A percentile compares a stretch with the other conserved stretches of the same genome.
These are phyloP conservation scores for Neodon shergylaensis DNA, from an alignment of 2,113 vertebrate species.

Conservation along the genomic window DNA sequence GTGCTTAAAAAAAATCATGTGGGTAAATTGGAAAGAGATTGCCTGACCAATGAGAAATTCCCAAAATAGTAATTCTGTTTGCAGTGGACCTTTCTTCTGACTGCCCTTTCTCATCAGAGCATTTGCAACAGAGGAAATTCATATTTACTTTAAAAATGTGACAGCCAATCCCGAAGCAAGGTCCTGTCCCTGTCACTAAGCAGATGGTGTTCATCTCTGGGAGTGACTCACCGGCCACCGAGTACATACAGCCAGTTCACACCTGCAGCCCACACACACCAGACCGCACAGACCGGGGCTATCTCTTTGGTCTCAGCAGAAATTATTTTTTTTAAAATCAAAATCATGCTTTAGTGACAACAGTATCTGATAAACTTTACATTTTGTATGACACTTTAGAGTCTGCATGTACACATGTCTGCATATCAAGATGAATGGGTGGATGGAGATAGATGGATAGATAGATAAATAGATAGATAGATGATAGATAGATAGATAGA, in stretches of 20 bases:
- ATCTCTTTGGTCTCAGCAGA: background rate
- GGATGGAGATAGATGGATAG: background rate
- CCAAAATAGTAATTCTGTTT: background rate
- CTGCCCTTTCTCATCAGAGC: background rate
- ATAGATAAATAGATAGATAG: background rate
- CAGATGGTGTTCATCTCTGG: fast-evolving
- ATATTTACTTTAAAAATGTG: conserved; percentile 31
- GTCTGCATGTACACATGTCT: background rate
- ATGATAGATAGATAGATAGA: background rate
- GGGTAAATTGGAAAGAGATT: background rate
- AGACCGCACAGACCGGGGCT: background rate
- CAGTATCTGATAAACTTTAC: background rate
- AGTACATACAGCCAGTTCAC: background rate
- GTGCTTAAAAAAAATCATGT: background rate
- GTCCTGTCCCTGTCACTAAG: background rate
- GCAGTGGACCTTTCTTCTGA: conserved; percentile 5
- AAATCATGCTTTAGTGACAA: background rate
- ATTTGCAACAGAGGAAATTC: background rate
- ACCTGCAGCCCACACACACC: background rate
- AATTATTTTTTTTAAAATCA: background rate
- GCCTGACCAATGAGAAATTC: background rate
- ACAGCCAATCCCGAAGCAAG: background rate
- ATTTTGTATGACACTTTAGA: background rate
- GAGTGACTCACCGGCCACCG: fast-evolving
- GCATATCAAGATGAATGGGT: background rate